These are phyloP conservation scores for Spheniscus humboldti DNA, from an alignment of 2,797 vertebrate genomes.

Conservation along the genomic window DNA sequence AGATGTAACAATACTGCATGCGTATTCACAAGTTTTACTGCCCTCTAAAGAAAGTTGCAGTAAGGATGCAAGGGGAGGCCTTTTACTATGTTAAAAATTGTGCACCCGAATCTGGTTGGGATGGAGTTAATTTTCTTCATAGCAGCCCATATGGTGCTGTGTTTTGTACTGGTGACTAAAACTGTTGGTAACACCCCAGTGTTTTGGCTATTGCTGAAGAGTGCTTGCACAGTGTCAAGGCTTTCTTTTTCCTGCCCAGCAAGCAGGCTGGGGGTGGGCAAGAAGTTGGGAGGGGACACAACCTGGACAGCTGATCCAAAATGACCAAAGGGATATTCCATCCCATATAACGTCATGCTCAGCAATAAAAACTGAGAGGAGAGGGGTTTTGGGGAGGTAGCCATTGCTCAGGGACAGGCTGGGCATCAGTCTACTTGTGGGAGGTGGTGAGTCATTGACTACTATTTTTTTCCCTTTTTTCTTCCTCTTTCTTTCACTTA, in stretches of 20 bases:
- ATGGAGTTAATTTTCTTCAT: neutral
- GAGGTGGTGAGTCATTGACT: neutral
- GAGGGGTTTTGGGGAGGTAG: neutral
- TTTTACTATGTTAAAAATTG: neutral
- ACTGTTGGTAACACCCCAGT: neutral
- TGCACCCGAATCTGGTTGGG: neutral
- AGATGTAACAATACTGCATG: neutral
- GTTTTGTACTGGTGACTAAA: neutral
- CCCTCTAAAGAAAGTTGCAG: neutral
- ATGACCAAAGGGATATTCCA: neutral
- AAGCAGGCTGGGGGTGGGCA: neutral
- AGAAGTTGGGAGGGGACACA: neutral
- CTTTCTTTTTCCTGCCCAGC: neutral
- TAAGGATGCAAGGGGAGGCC: neutral
- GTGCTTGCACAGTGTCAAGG: neutral
- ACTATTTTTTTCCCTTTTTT: neutral
- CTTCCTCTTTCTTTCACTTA: neutral
- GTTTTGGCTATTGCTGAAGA: neutral
- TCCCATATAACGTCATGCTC: neutral
- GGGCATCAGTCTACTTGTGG: neutral
- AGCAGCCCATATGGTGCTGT: neutral
- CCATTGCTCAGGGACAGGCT: neutral
- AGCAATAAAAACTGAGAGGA: neutral
- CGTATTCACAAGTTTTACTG: neutral
- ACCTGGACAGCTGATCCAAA: neutral